Evolutionary conservation across 2,113 vertebrate species (phyloP).

Genomic region (Lepus timidus): DNA sequence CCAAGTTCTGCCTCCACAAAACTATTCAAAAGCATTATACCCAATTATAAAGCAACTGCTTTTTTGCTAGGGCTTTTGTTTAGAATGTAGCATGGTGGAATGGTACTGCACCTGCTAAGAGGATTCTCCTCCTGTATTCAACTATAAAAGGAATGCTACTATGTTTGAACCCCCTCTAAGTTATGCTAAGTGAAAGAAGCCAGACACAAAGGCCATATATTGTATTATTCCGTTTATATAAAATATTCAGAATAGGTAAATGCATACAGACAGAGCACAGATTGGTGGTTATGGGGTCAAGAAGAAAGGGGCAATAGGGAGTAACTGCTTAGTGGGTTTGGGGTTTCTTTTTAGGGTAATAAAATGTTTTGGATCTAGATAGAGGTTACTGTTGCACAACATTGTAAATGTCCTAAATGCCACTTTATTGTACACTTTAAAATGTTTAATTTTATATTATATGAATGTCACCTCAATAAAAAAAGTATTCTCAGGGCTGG

Average conservation of each 20-base stretch:
- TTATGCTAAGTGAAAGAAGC: constrained; percentile 18
- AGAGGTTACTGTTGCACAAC: not conserved
- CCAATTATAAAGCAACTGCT: not conserved
- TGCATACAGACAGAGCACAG: not conserved
- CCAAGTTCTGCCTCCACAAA: not conserved
- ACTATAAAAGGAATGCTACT: not conserved
- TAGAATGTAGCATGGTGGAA: not conserved
- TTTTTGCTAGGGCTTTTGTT: constrained; percentile 15
- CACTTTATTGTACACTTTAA: constrained; percentile 30
- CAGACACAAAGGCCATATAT: not conserved
- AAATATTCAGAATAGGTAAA: constrained; percentile 9
- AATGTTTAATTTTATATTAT: not conserved
- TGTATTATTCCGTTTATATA: not conserved
- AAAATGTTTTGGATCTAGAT: constrained; percentile 37
- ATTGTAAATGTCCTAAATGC: too few relatives aligned
- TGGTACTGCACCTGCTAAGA: not conserved
- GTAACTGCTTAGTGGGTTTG: not conserved
- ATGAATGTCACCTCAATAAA: not conserved
- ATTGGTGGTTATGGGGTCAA: not conserved
- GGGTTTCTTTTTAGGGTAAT: not conserved
- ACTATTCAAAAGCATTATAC: not conserved
- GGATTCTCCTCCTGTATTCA: constrained; percentile 26
- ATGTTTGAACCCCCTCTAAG: not conserved
- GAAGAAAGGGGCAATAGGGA: not conserved
- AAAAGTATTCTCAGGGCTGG: not conserved